Percentiles rank a stretch among this genome's conserved stretches.
Evolutionary conservation across 1,140 invertebrate species (phyloP).

Genomic region (Cyclina sinensis): DNA sequence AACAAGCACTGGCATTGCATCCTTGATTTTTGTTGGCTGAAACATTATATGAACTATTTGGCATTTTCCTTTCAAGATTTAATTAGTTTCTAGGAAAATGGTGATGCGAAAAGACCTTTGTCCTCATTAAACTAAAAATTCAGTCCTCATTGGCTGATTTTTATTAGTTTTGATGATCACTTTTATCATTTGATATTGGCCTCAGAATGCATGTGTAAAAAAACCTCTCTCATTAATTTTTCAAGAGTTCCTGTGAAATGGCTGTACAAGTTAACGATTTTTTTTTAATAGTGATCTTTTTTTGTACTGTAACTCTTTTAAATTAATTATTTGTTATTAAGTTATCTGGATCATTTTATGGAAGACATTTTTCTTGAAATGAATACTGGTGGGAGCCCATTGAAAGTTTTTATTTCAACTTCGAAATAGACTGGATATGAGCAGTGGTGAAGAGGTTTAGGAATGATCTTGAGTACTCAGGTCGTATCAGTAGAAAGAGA

Average conservation of each 20-base stretch:
- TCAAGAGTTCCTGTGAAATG: neutral
- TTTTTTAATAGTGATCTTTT: no score
- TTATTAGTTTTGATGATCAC: neutral
- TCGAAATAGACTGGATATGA: no score
- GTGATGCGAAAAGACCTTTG: neutral
- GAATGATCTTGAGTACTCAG: no score
- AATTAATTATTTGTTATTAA: neutral
- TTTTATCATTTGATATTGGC: neutral
- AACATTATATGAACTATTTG: neutral
- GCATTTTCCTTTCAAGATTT: neutral
- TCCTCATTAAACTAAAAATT: no score
- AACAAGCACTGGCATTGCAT: no score
- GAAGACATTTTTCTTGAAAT: no score
- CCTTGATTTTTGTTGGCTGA: neutral
- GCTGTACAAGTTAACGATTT: neutral
- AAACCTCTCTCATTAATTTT: constrained; percentile 11
- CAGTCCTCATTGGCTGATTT: neutral
- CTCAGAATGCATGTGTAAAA: neutral
- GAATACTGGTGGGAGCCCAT: no score
- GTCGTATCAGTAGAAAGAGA: no score
- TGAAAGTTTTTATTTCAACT: no score
- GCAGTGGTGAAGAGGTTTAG: no score
- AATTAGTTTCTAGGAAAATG: neutral
- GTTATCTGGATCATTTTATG: neutral
- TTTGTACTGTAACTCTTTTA: neutral